Base-by-base conservation (phyloP, 2,113 vertebrate genomes). In the Leuciscus idus region DNA sequence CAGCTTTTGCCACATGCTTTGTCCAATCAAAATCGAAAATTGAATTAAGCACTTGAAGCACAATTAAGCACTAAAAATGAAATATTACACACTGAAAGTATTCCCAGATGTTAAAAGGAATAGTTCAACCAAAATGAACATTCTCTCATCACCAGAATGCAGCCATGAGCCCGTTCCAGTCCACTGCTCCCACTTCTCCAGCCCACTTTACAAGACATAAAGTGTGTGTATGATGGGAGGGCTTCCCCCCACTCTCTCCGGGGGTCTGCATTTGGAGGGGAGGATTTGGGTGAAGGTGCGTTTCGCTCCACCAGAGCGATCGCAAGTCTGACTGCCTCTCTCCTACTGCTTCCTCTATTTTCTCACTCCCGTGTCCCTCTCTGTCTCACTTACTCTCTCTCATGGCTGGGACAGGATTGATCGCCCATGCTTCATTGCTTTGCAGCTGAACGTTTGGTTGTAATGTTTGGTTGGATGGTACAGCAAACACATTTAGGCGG, bases 381-480 rank as follows among this genome's bases (percentile, higher is more conserved):
- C 81, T 55, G 9, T 81, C 64, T 82, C 43, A 64, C 30, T 39
- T 70, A 28, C 19, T 62, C 62, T 62, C 74, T 64, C 13, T 23
- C 21, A 21, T 66, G 9, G 17, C 61, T 12, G 26, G 62, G 43
- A 48, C 26, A 12, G 70, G 52, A 89, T 68, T 70, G 50, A 88
- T 81, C 78, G 75, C 75, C 52, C 83, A 83, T 50, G 83, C 70
- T 62, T 85, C 82, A 64, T 89, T 91, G 81, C 87, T 55, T 28
- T 48, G 15, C 81, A 74, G 79, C 70, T 79, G 79, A 68, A 82
- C 26, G 21, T 10, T 62, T 33, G 33, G 64, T 26, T 74, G 74
- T 70, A 83, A 48, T 43, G 43, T 43, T 43, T 43, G 78, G 72
- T 23, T 30, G 52, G 66, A 61, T 15, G 55, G 66, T 81, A 81